These are phyloP conservation scores for Tiaroga cobitis DNA, from an alignment of 2,797 vertebrate species.

Conservation along the genomic window DNA sequence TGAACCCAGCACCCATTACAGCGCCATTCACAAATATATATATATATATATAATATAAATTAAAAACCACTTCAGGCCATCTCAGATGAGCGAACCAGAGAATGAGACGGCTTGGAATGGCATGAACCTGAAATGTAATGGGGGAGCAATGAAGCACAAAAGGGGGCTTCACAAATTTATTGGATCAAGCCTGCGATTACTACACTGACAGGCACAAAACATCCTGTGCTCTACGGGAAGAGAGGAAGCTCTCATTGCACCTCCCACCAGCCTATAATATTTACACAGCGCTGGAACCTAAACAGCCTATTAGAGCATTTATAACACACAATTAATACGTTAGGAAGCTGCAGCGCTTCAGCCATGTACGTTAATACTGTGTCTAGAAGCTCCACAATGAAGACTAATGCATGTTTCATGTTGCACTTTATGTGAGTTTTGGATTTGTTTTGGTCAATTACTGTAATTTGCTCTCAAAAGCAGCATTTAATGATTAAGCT, in stretches of 20 bases:
- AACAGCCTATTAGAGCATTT: conserved; percentile 32
- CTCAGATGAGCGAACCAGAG: conserved; percentile 1
- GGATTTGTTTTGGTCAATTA: background rate
- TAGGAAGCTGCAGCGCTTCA: conserved; percentile 1
- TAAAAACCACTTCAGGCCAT: conserved; percentile 25
- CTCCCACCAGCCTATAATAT: conserved; percentile 35
- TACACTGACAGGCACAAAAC: conserved; percentile 61
- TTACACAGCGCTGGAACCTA: conserved; percentile 37
- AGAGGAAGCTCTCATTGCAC: conserved; percentile 30
- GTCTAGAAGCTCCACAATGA: background rate
- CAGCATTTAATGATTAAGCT: conserved; percentile 3
- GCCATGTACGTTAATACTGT: background rate
- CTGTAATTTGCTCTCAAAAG: background rate
- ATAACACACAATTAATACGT: conserved; percentile 32
- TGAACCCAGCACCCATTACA: conserved; percentile 60
- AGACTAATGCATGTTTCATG: background rate
- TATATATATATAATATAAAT: conserved; percentile 7
- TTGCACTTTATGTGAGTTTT: background rate
- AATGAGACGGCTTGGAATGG: background rate
- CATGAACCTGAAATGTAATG: conserved; percentile 12
- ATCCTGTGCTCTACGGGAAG: conserved; percentile 30
- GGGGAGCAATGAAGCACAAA: conserved; percentile 22
- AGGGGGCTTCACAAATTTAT: conserved; percentile 60
- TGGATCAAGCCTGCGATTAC: conserved; percentile 65
- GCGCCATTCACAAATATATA: conserved; percentile 52